Percentiles rank a stretch among this genome's conserved stretches.
Conservation (phyloP, 2,113 vertebrate genomes). For the Syngnathus typhle region DNA sequence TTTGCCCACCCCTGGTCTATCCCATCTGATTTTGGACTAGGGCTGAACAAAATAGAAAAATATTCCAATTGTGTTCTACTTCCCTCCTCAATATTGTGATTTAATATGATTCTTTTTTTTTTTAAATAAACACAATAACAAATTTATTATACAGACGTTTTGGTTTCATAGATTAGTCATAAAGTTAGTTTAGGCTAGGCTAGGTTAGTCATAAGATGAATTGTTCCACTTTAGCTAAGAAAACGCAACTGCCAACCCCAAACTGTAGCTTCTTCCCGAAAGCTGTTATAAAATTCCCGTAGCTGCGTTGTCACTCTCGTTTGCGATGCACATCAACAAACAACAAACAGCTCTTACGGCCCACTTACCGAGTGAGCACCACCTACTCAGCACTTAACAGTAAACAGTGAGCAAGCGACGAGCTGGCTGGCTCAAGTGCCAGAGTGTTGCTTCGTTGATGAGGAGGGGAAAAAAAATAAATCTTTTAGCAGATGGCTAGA, state of each 20-base stretch:
- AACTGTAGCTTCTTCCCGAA: not conserved
- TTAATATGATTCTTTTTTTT: too few relatives aligned
- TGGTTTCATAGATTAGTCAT: too few relatives aligned
- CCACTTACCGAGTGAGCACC: not conserved
- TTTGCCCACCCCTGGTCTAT: too few relatives aligned
- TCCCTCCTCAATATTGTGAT: too few relatives aligned
- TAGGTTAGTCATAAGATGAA: too few relatives aligned
- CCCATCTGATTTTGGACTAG: too few relatives aligned
- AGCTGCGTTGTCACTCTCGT: constrained; percentile 9
- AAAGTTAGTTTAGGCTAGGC: too few relatives aligned
- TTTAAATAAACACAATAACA: too few relatives aligned
- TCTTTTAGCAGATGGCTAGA: not conserved
- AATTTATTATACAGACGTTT: too few relatives aligned
- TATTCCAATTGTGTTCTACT: too few relatives aligned
- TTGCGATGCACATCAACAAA: constrained; percentile 8
- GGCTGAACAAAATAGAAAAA: too few relatives aligned
- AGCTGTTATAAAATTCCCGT: not conserved
- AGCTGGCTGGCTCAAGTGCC: not conserved
- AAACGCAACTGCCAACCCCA: not conserved
- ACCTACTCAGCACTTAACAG: constrained; percentile 8
- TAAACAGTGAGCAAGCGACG: not conserved
- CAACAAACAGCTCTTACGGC: constrained; percentile 6
- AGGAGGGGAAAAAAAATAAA: not conserved
- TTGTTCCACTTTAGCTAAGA: too few relatives aligned
- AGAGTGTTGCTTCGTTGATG: not conserved